Evolutionary conservation across 2,888 invertebrate genomes (phyloP).

Genomic region (Cantharis rustica): DNA sequence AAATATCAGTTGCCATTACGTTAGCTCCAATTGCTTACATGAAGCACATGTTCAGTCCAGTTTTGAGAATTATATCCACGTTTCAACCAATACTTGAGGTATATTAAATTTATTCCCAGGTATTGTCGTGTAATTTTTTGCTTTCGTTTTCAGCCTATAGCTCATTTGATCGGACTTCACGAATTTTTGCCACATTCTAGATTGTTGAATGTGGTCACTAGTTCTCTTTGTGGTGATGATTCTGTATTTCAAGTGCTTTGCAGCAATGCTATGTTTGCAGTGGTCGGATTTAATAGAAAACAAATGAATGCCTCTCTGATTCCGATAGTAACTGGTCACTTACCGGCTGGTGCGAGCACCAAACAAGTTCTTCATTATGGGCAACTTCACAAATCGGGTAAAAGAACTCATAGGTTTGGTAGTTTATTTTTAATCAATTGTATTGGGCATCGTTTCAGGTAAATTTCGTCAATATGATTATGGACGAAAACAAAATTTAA

Average conservation of each 20-base stretch:
- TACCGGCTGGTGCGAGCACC: constrained; percentile 33
- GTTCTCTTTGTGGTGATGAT: constrained; percentile 53
- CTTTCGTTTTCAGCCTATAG: background rate
- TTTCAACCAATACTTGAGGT: background rate
- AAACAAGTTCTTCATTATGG: background rate
- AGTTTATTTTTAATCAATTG: background rate
- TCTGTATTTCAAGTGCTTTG: constrained; percentile 41
- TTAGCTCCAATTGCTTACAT: constrained; percentile 64
- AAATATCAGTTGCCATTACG: constrained; percentile 60
- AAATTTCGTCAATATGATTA: constrained; percentile 18
- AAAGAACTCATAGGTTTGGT: background rate
- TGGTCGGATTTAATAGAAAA: constrained; percentile 46
- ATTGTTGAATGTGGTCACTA: constrained; percentile 59
- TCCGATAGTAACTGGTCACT: constrained; percentile 41
- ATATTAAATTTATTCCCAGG: background rate
- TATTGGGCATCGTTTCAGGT: background rate
- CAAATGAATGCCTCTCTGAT: constrained; percentile 48
- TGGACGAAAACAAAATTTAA: constrained; percentile 8
- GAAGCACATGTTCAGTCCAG: constrained; percentile 55
- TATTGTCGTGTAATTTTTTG: background rate
- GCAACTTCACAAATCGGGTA: background rate
- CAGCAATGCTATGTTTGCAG: constrained; percentile 44
- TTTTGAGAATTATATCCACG: background rate
- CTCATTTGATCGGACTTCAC: constrained; percentile 51
- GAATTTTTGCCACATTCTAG: constrained; percentile 67